phyloP scores from a whole-genome alignment of 2,888 invertebrate genomes.

The Campaea margaritaria region DNA sequence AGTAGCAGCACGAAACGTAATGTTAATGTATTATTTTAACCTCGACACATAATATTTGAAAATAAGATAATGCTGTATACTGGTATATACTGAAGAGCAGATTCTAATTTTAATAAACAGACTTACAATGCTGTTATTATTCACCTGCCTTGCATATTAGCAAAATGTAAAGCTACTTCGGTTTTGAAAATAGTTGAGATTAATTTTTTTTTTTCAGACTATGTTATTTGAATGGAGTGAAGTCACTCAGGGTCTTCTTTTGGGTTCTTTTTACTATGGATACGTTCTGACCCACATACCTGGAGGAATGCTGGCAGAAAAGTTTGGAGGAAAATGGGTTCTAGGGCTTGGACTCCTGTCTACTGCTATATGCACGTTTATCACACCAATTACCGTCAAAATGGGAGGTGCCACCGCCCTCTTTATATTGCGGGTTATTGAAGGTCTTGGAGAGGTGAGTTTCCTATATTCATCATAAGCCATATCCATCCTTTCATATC shows the following conservation, averaged over 20 bases:
- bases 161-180: too few relatives aligned
- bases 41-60: too few relatives aligned
- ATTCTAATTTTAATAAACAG: too few relatives aligned
- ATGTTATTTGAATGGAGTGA: slow-evolving; percentile 88
- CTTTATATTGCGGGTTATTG: slow-evolving; percentile 82
- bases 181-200: too few relatives aligned
- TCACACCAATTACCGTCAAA: slow-evolving; percentile 90
- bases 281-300: slow-evolving; percentile 94
- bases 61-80: too few relatives aligned
- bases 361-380: slow-evolving; percentile 91
- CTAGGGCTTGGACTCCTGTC: slow-evolving; percentile 91
- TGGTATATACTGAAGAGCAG: too few relatives aligned
- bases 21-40: too few relatives aligned
- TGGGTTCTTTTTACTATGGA: slow-evolving; percentile 94
- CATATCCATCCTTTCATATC: too few relatives aligned
- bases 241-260: slow-evolving; percentile 89
- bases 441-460: slow-evolving; percentile 88
- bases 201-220: slow-evolving; percentile 49
- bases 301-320: slow-evolving; percentile 92
- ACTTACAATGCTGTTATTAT: too few relatives aligned
- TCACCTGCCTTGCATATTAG: too few relatives aligned
- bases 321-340: slow-evolving; percentile 94
- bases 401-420: slow-evolving; percentile 82
- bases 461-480: too few relatives aligned
- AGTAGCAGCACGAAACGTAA: too few relatives aligned